Evolutionary conservation across 2,797 vertebrate species (phyloP).

Genomic region (Rallus crepitans): DNA sequence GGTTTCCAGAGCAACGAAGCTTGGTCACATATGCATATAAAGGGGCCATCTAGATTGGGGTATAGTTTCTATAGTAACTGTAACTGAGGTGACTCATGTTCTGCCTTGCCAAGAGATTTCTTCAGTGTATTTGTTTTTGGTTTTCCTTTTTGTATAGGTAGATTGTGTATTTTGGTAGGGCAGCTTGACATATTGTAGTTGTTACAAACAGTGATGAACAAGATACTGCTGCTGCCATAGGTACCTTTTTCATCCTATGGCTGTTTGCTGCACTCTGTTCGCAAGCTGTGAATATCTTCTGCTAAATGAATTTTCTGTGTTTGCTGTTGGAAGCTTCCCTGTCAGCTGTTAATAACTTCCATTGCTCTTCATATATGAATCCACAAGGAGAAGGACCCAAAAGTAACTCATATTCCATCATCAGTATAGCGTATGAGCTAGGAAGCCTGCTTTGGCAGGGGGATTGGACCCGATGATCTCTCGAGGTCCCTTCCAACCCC

Average conservation of each 20-base stretch:
- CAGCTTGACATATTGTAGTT: neutral
- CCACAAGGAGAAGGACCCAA: neutral
- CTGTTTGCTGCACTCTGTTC: neutral
- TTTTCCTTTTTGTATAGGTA: constrained; percentile 23
- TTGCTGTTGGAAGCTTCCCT: neutral
- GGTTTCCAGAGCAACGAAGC: constrained; percentile 63
- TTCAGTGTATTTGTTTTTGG: neutral
- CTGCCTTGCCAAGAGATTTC: neutral
- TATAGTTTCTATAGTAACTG: constrained; percentile 69
- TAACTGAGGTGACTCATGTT: constrained; percentile 22
- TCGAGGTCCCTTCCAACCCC: no score
- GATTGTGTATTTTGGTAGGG: neutral
- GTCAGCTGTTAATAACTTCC: neutral
- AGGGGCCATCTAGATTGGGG: neutral
- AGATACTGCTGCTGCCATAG: neutral
- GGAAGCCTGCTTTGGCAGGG: no score
- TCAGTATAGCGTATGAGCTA: neutral
- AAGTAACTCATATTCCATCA: neutral
- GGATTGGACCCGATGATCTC: no score
- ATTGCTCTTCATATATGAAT: neutral
- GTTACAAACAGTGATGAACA: neutral
- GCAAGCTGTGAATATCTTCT: neutral
- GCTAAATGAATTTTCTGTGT: neutral
- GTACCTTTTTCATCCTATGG: rapidly evolving
- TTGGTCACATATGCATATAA: neutral